phyloP scores from a whole-genome alignment of 2,113 vertebrate species.

The Cochlearius cochlearius region DNA sequence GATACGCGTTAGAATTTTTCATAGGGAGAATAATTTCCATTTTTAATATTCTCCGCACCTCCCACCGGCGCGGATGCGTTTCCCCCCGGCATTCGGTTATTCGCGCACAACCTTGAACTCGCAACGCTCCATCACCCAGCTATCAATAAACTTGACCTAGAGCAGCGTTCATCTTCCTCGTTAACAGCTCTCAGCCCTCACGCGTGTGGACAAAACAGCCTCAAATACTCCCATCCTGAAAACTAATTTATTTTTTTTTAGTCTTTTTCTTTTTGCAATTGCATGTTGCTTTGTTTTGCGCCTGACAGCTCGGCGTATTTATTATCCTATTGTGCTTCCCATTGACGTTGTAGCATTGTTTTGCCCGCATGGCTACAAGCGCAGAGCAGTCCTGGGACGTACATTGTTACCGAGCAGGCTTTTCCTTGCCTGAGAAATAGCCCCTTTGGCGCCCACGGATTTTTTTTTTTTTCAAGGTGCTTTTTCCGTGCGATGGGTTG shows the following conservation, averaged over 20 bases:
- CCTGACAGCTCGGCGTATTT: constrained; percentile 62
- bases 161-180: background rate
- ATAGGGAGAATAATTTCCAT: background rate
- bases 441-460: background rate
- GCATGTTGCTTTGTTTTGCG: constrained; percentile 26
- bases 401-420: constrained; percentile 36
- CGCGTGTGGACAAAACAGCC: background rate
- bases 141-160: constrained; percentile 53
- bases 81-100: background rate
- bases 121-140: background rate
- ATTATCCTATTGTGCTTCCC: constrained; percentile 60
- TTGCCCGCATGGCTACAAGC: constrained; percentile 43
- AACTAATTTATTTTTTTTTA: background rate
- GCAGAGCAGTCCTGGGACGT: constrained; percentile 28
- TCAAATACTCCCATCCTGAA: constrained; percentile 1
- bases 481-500: background rate
- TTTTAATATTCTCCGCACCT: background rate
- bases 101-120: constrained; percentile 2
- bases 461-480: background rate
- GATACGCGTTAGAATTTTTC: background rate
- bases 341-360: constrained; percentile 62
- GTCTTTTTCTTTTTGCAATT: background rate
- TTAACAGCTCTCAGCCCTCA: background rate
- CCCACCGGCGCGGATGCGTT: background rate
- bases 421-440: constrained; percentile 58